Evolutionary conservation across 2,888 invertebrate species (phyloP).

Genomic region (Glyphotaelius pellucidus): DNA sequence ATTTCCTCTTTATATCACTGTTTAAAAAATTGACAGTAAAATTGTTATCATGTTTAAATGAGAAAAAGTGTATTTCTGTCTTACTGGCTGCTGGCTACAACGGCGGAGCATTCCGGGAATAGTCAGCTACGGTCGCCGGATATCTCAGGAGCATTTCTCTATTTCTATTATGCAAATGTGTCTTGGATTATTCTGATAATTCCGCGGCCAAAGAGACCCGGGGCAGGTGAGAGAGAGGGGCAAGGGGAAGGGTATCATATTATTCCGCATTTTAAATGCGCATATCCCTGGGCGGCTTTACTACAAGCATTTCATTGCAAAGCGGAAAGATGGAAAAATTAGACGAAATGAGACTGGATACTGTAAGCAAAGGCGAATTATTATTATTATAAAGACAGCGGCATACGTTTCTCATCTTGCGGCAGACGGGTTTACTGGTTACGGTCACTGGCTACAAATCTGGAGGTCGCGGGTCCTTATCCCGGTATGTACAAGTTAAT

Average conservation of each 20-base stretch:
- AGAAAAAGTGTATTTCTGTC: neutral
- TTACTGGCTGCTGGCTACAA: neutral
- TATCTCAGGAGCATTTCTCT: conserved; percentile 49
- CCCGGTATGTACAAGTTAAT: too few relatives aligned
- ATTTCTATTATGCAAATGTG: conserved; percentile 61
- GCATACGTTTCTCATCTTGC: neutral
- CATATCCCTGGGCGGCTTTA: conserved; percentile 42
- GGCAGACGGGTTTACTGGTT: neutral
- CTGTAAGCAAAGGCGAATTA: neutral
- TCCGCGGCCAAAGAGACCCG: conserved; percentile 41
- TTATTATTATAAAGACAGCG: neutral
- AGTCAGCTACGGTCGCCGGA: neutral
- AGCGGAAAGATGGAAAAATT: conserved; percentile 21
- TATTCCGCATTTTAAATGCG: conserved; percentile 59
- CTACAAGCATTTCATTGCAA: neutral
- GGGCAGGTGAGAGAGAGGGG: neutral
- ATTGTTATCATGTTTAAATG: neutral
- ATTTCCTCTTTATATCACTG: too few relatives aligned
- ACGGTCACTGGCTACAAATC: too few relatives aligned
- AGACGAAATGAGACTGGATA: neutral
- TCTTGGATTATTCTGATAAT: conserved; percentile 59
- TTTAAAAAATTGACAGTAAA: neutral
- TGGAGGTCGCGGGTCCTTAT: too few relatives aligned
- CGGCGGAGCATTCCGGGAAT: conserved; percentile 7
- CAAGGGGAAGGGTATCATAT: conserved; percentile 50